Evolutionary conservation across 2,888 invertebrate species (phyloP), one percentile per base, ranked within the genome.

Genomic region (Petrolisthes manimaculis): DNA sequence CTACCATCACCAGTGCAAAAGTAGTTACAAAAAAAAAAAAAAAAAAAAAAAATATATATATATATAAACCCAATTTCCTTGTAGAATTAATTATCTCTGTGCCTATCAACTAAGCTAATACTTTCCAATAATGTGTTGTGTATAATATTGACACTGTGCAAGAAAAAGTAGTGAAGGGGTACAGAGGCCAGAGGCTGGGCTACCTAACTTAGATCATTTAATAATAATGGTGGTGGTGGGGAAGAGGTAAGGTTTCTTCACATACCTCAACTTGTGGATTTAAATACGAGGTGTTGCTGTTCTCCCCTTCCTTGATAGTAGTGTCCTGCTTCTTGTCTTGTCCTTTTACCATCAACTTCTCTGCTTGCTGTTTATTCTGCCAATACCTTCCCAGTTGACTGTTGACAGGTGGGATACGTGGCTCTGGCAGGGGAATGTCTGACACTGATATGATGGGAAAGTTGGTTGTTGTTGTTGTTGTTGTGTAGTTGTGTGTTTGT

Each of bases 21-120:
- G 37, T 37, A 37, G 0, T 1, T 37, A 37, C 2, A 37, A 37
- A 37, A 71, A 18, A 75, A 21, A 75, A 21, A 75, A 54, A 53
- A 54, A 80, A 4, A 80, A 8, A 75, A n/a, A 75, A n/a, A 75
- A n/a, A 75, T 75, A 67, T 67, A 24, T 18, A 54, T 79, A 51
- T 18, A 12, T 79, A 2, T 51, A 51, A 53, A 53, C 21, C 12
- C 21, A 6, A 79, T 79, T 54, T 79, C 12, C n/a, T 54, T 53
- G 4, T 14, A 2, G 51, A 14, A 78, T 78, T 18, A 2, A 78
- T 77, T 6, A 21, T 71, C 24, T 71, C n/a, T n/a, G n/a, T 71
- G n/a, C n/a, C 69, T 69, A 69, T 0, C 24, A 21, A 21, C 12
- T 18, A 24, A 71, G n/a, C n/a, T 21, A 71, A 24, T 24, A 71